Evolutionary conservation across 2,797 vertebrate genomes (phyloP), one percentile per base, ranked within the genome.

Genomic region (Phataginus tetradactyla): DNA sequence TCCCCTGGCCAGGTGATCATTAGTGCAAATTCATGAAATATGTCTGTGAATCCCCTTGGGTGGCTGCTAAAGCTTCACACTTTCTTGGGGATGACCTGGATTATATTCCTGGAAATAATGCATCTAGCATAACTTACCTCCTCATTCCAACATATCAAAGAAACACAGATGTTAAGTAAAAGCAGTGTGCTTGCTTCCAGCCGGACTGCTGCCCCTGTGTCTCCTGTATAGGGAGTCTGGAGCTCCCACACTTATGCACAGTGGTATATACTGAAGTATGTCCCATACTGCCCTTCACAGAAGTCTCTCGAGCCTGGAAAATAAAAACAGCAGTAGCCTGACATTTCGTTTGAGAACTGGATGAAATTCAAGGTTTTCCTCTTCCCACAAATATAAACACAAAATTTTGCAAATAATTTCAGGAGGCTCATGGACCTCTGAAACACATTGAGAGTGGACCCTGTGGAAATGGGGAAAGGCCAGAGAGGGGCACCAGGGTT

Each of bases 301-400:
- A 86, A 51, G 49, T 12, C 49, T 87, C 66, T 77, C 32, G 17
- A 42, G 66, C 37, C 45, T 77, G 37, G 27, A 92, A 85, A 51
- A 81, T 34, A 71, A 81, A 89, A 71, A 32, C 0, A 66, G 64
- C 15, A 45, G 17, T 34, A 74, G 21, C 12, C 39, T n/a, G 75
- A 57, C 11, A 51, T 59, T 92, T 89, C 75, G 18, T 81, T 37
- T 32, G 93, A 87, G 59, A 92, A 90, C 32, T 9, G 64, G 45
- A 85, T 61, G 77, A 78, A 79, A 57, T 14, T 34, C 25, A 75
- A 92, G 39, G 5, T 29, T 53, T 59, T 86, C 51, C 32, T 94
- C 64, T 68, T 71, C 53, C 59, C 39, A 64, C 37, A 86, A 79
- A 92, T 29, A 92, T 10, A 37, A 66, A 71, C 27, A 66, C 13